Evolutionary conservation across 2,888 invertebrate genomes (phyloP), one percentile per base, ranked within the genome.

Genomic region (Apamea epomidion): DNA sequence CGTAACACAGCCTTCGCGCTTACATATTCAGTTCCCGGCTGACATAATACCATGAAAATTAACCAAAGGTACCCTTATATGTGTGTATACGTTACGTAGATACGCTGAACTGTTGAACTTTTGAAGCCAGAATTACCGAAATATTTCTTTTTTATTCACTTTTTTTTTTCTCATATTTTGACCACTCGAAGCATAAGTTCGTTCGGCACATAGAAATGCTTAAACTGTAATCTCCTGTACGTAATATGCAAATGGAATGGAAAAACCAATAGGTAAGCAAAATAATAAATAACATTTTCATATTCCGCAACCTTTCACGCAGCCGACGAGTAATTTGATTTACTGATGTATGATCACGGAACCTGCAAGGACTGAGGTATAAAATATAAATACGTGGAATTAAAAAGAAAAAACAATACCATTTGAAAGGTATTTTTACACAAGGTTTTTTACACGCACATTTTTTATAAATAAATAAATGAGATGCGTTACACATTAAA

Each of bases 11-110:
- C 85, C 80, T 77, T 80, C 64, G 14, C 71, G 75, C 73, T 86
- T 65, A 88, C 70, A 85, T 88, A 86, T 86, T 87, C 74, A 78
- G 75, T 81, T 81, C 75, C 73, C 85, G n/a, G 51, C 73, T 87
- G 85, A 78, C 88, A 78, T 87, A 87, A 85, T 81, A 81, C 77
- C 75, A 76, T 73, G 81, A 73, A 87, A 86, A 87, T 87, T 85
- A 87, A 75, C 73, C 75, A 42, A 73, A 74, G 75, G 54, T 76
- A 81, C 32, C 73, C 70, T 48, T 73, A 72, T 69, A 69, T 60
- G 37, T 73, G 64, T 70, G 45, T 65, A 58, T 74, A 74, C 32
- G 64, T 45, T 29, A 73, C 62, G 42, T 21, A 16, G 48, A 16
- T 48, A 29, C 37, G 25, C 25, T 72, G 29, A 21, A 42, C 48